A percentile compares a stretch with the other conserved stretches of the same genome.
These are phyloP conservation scores for Reinhardtius hippoglossoides DNA, from an alignment of 2,113 vertebrate genomes.

Conservation along the genomic window DNA sequence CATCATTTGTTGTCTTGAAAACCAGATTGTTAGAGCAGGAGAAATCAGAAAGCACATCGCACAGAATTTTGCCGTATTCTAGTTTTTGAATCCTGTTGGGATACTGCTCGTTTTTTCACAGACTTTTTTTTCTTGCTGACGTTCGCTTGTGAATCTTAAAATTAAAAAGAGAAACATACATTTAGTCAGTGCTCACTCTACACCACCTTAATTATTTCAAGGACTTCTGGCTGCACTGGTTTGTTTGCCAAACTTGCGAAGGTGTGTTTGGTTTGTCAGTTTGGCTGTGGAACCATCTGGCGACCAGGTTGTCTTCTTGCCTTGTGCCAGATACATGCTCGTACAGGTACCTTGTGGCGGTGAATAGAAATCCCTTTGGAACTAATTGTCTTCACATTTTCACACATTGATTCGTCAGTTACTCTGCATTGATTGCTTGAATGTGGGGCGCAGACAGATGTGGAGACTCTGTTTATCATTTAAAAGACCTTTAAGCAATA, in stretches of 20 bases:
- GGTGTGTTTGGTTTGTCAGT: background rate
- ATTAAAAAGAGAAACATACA: background rate
- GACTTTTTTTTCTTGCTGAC: background rate
- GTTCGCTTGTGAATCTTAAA: background rate
- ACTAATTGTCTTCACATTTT: slow-evolving; percentile 10
- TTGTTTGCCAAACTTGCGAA: background rate
- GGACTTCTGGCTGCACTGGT: background rate
- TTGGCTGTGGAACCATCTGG: background rate
- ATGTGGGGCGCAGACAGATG: background rate
- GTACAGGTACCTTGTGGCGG: background rate
- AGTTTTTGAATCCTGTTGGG: background rate
- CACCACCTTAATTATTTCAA: background rate
- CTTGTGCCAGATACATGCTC: background rate
- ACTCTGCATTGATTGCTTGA: slow-evolving; percentile 12
- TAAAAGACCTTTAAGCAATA: slow-evolving; percentile 25
- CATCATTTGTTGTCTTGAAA: background rate
- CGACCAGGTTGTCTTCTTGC: background rate
- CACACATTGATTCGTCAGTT: slow-evolving; percentile 31
- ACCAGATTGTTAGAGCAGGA: background rate
- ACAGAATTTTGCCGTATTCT: no score
- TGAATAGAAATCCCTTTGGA: slow-evolving; percentile 27
- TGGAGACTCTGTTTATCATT: background rate
- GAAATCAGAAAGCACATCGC: background rate
- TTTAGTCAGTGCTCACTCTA: background rate
- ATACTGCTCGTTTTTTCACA: no score